phyloP scores from a whole-genome alignment of 2,797 vertebrate species.

The Bryconaethiops microstoma region DNA sequence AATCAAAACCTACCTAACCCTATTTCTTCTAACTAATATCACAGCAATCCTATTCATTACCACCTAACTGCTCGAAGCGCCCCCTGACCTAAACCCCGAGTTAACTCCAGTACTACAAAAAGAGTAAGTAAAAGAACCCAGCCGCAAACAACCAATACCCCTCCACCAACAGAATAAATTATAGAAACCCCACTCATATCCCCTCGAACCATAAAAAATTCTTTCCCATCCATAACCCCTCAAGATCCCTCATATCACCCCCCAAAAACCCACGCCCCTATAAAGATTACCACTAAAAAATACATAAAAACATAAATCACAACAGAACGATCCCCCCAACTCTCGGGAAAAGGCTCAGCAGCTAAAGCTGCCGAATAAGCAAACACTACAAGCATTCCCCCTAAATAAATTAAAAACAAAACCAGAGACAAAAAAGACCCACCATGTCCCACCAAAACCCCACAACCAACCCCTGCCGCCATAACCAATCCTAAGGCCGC shows the following conservation, averaged over 20 bases:
- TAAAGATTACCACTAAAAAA: accelerated
- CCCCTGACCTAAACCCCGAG: not conserved
- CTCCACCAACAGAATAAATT: not conserved
- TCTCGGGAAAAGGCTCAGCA: slow-evolving; percentile 48
- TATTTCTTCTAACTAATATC: not conserved
- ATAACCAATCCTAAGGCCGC: slow-evolving; percentile 45
- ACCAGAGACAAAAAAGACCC: slow-evolving; percentile 48
- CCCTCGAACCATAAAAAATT: not conserved
- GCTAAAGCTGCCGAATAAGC: slow-evolving; percentile 35
- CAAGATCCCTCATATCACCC: not conserved
- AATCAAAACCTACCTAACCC: too few species aligned
- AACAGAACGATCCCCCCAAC: not conserved
- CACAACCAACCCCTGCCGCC: slow-evolving; percentile 26
- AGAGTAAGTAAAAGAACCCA: slow-evolving; percentile 9
- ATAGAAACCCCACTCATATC: accelerated
- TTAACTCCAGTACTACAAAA: slow-evolving; percentile 45
- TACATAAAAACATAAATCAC: accelerated
- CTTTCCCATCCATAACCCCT: accelerated
- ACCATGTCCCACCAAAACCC: accelerated
- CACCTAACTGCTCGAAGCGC: not conserved
- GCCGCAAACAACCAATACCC: not conserved
- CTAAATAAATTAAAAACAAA: slow-evolving; percentile 63
- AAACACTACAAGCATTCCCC: slow-evolving; percentile 47
- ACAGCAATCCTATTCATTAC: not conserved
- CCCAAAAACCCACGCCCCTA: accelerated